These are phyloP conservation scores for Ia io DNA, from an alignment of 2,113 vertebrate species.

Conservation along the genomic window DNA sequence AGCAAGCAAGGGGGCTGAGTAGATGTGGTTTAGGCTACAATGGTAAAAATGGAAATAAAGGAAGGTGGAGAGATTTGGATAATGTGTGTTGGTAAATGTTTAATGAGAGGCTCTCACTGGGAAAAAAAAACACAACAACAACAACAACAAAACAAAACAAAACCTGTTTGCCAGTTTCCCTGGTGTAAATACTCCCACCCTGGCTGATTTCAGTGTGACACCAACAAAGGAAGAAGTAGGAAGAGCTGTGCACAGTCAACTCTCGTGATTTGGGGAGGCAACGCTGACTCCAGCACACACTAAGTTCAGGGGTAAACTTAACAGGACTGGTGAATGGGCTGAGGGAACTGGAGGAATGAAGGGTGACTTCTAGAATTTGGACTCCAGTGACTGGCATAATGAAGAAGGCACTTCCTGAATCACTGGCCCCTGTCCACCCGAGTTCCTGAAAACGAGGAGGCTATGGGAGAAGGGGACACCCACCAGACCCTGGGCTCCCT, in stretches of 20 bases:
- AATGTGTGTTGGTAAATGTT: background rate
- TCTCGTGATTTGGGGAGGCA: fast-evolving
- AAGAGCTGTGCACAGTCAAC: fast-evolving
- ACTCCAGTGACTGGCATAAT: background rate
- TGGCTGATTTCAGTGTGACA: background rate
- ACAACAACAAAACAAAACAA: background rate
- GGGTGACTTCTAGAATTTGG: background rate
- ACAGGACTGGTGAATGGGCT: too few relatives aligned
- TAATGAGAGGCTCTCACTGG: background rate
- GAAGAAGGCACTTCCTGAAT: background rate
- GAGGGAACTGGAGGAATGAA: background rate
- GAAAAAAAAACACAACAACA: too few relatives aligned
- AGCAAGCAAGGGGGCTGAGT: background rate
- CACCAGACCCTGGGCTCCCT: background rate
- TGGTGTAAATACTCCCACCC: background rate
- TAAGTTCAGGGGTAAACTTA: background rate
- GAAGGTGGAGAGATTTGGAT: background rate
- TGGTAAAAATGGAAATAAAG: background rate
- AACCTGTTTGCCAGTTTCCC: background rate
- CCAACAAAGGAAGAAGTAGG: background rate
- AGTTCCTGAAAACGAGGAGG: background rate
- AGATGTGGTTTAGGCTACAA: background rate
- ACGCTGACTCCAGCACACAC: fast-evolving
- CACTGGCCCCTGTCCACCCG: background rate
- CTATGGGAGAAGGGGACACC: background rate